phyloP scores from a whole-genome alignment of 2,113 vertebrate species.

The Petrocephalus microphthalmus region DNA sequence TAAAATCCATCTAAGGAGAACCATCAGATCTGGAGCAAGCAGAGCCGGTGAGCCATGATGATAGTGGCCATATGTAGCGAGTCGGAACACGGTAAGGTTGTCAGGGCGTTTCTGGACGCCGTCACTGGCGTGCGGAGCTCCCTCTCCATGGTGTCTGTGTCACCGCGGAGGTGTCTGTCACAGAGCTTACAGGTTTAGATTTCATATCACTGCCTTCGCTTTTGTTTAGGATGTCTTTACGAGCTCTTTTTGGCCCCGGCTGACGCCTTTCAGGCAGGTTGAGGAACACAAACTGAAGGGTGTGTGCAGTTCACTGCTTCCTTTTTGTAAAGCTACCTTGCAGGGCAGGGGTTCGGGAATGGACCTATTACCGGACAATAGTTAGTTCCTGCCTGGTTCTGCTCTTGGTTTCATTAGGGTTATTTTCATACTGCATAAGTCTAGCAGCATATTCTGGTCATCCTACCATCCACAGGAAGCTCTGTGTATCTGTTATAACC shows the following conservation, averaged over 20 bases:
- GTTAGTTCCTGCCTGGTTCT: neutral
- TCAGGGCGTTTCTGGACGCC: neutral
- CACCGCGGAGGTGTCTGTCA: neutral
- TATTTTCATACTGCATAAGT: neutral
- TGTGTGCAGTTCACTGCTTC: neutral
- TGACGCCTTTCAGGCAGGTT: neutral
- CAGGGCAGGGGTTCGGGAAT: neutral
- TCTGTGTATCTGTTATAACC: neutral
- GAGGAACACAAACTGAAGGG: neutral
- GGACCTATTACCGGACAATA: neutral
- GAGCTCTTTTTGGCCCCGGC: neutral
- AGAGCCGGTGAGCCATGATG: neutral
- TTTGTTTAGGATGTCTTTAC: neutral
- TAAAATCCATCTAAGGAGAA: neutral
- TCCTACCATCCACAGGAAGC: neutral
- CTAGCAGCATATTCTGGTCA: neutral
- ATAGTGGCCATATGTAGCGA: neutral
- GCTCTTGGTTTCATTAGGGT: neutral
- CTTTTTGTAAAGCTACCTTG: neutral
- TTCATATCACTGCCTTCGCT: neutral
- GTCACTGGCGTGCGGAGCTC: neutral
- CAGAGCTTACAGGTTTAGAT: neutral
- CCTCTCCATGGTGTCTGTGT: neutral
- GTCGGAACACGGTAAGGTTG: neutral
- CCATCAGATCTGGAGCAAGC: neutral